Base-by-base conservation (phyloP, 2,888 invertebrate genomes). In the Hirtodrosophila cameraria region DNA sequence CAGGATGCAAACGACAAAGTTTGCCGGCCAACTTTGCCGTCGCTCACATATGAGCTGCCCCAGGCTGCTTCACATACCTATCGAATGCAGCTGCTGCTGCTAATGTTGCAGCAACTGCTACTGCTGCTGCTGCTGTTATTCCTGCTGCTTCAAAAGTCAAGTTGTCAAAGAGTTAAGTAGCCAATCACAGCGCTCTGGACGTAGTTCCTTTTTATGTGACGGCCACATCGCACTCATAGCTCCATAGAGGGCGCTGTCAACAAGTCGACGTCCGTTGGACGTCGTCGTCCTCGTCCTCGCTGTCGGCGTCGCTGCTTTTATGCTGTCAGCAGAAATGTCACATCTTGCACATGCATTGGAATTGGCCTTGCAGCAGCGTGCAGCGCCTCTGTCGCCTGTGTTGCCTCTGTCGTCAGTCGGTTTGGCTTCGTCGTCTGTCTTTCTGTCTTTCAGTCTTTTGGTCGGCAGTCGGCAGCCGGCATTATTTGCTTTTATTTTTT, bases 131-230 rank as follows among this genome's bases (percentile, higher is more conserved):
- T 60, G 53, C 64, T 52, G 67, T 33, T 27, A 48, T 53, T 31
- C n/a, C n/a, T 57, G 55, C 55, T 36, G 58, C n/a, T n/a, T n/a
- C n/a, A 54, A 39, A 30, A 58, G 62, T 50, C 67, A 75, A 86
- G 80, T 85, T 85, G 87, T 71, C 83, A 75, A 82, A 70, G 73
- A 85, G 87, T 87, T 82, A 82, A 82, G 87, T 85, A 87, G 87
- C 83, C 87, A 87, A 82, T 82, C 82, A 82, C 73, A 45, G 72
- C 38, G 69, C 46, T 42, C 52, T 42, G 28, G 42, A 45, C 60
- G 38, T 25, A 9, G 15, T 31, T 35, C 13, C 41, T 8, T 55
- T 63, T 43, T 42, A 39, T 43, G 25, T 61, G 50, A 42, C 59
- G 39, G 31, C 23, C 31, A 49, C 16, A 31, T 43, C 23, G 54